These are phyloP conservation scores for Elephantulus edwardii DNA, from an alignment of 2,113 vertebrate genomes.

Conservation along the genomic window DNA sequence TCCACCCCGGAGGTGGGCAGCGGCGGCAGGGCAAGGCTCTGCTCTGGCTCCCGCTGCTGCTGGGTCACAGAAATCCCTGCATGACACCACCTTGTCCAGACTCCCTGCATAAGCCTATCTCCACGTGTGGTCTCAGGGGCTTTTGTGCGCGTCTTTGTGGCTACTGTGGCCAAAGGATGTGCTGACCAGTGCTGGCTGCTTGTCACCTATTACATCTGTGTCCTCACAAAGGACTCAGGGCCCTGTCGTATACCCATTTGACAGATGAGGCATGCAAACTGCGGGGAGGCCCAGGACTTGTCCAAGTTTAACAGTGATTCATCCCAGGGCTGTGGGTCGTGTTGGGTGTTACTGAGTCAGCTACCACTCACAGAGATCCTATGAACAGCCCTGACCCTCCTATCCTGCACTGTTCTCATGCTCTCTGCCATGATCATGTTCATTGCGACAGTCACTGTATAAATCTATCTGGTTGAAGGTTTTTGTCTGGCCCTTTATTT, in stretches of 20 bases:
- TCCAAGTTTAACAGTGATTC: not conserved
- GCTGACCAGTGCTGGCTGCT: not conserved
- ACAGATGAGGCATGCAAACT: not conserved
- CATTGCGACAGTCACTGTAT: no score
- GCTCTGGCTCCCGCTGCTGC: not conserved
- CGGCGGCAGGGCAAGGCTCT: not conserved
- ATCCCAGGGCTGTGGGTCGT: not conserved
- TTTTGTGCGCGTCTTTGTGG: not conserved
- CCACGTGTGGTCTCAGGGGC: not conserved
- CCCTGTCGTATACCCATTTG: no score
- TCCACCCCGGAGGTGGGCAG: not conserved
- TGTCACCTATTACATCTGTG: not conserved
- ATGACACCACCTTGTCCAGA: rapidly evolving
- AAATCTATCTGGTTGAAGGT: no score
- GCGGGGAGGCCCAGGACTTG: not conserved
- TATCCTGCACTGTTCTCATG: no score
- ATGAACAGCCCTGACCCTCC: no score
- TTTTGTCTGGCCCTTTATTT: no score
- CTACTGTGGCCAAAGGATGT: rapidly evolving
- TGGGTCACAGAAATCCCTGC: not conserved
- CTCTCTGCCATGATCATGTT: no score
- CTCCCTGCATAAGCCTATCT: not conserved
- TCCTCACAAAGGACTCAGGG: no score
- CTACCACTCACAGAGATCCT: no score
- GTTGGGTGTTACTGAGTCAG: no score